Conservation (phyloP, 2,888 invertebrate genomes). For the Alentia gelatinosa region DNA sequence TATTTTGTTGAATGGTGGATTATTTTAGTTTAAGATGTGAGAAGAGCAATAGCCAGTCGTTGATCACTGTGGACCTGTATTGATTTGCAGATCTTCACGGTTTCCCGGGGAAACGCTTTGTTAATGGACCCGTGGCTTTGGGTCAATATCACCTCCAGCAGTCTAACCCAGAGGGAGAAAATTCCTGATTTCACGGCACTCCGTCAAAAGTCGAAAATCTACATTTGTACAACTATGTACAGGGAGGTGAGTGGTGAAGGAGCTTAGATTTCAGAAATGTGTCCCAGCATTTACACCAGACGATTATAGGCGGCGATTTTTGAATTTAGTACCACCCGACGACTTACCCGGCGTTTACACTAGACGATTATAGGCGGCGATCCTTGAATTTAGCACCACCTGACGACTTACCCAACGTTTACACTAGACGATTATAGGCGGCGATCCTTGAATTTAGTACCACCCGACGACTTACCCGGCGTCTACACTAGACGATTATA, state of each 20-base stretch:
- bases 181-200: not conserved
- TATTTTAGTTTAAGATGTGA: too few species aligned
- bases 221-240: constrained; percentile 44
- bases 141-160: constrained; percentile 20
- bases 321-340: not conserved
- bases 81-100: not conserved
- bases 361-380: too few species aligned
- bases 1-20: too few species aligned
- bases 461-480: too few species aligned
- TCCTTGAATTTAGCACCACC: too few species aligned
- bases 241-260: constrained; percentile 23
- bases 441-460: too few species aligned
- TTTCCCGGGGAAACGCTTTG: not conserved
- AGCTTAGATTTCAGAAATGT: not conserved
- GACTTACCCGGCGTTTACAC: not conserved
- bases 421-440: too few species aligned
- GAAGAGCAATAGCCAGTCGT: too few species aligned
- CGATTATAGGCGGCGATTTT: not conserved
- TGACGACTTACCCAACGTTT: too few species aligned
- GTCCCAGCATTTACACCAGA: not conserved
- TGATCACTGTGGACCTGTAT: too few species aligned
- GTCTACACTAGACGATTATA: too few species aligned
- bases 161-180: constrained; percentile 11
- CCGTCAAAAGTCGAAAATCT: constrained; percentile 25
- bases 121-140: constrained; percentile 35